Evolutionary conservation across 2,797 vertebrate species (phyloP), one percentile per base, ranked within the genome.

Genomic region (Nothura maculosa): DNA sequence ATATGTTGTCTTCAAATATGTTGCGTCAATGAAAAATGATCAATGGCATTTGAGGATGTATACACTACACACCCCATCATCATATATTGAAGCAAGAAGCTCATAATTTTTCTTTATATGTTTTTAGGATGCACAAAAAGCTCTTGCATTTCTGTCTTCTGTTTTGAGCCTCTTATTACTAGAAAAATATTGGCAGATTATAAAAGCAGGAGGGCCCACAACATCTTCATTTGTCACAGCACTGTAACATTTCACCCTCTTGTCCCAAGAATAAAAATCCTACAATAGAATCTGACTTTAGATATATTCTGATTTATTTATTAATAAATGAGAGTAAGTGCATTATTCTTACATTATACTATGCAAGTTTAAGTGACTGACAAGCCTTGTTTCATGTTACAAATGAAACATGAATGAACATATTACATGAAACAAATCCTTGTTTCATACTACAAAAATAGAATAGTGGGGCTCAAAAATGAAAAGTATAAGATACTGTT

Each of bases 191-290:
- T 94, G 96, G 93, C 90, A 94, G 93, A 92, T 94, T 81, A 85
- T 92, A 92, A 96, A 92, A 93, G 73, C 94, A 82, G 32, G 80
- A 85, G 78, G 85, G 81, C 93, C 94, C 72, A 68, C 90, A 90
- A 94, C 83, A 93, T 92, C 87, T 95, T 89, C 93, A 96, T 95
- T 96, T 96, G 90, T 96, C 92, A 94, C 76, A 90, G 20, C 34
- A 38, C 50, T 81, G 38, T 90, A 91, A 89, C 94, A 94, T 92
- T 95, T 66, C 84, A 94, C 88, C 68, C 62, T 95, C 50, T 94
- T 80, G 66, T 93, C 92, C 76, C 89, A 58, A 43, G 88, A 85
- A 84, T 17, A 72, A 75, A 84, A 87, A 88, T 73, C 17, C 7
- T 38, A 73, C 32, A 89, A 58, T 62, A 87, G 91, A 87, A 75